Conservation (phyloP, 92 coral and sea anemone species). For the Galaxea fascicularis region DNA sequence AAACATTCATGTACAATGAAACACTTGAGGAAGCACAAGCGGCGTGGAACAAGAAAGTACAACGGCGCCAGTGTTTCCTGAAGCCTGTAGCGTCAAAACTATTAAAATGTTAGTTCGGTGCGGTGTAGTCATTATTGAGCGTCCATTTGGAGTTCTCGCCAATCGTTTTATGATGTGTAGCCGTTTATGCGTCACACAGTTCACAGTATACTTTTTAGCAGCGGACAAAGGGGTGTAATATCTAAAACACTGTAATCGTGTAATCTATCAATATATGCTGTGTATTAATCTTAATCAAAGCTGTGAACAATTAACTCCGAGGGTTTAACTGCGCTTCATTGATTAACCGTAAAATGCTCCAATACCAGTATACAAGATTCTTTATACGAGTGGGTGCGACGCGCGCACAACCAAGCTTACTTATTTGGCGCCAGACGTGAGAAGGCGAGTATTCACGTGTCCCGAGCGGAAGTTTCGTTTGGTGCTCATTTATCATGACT, state of each 20-base stretch:
- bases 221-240: conserved; percentile 42
- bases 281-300: conserved; percentile 33
- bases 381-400: not conserved
- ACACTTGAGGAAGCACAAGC: not conserved
- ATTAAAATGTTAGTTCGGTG: not conserved
- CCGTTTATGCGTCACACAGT: conserved; percentile 3
- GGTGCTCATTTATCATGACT: not conserved
- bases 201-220: not conserved
- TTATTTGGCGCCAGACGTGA: conserved; percentile 10
- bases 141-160: not conserved
- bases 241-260: conserved; percentile 32
- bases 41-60: not conserved
- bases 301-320: conserved; percentile 14
- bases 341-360: conserved; percentile 25
- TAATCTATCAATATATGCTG: conserved; percentile 14
- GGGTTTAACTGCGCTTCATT: conserved; percentile 29
- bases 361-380: not conserved
- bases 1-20: conserved; percentile 11
- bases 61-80: not conserved
- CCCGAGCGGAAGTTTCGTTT: not conserved
- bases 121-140: not conserved
- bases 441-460: conserved; percentile 1
- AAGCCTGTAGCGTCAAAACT: not conserved
- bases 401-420: too few species aligned
- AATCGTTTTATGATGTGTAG: not conserved